A percentile compares a stretch with the other conserved stretches of the same genome.
Evolutionary conservation across 2,888 invertebrate species (phyloP).

Genomic region (Argyra leucocephala): DNA sequence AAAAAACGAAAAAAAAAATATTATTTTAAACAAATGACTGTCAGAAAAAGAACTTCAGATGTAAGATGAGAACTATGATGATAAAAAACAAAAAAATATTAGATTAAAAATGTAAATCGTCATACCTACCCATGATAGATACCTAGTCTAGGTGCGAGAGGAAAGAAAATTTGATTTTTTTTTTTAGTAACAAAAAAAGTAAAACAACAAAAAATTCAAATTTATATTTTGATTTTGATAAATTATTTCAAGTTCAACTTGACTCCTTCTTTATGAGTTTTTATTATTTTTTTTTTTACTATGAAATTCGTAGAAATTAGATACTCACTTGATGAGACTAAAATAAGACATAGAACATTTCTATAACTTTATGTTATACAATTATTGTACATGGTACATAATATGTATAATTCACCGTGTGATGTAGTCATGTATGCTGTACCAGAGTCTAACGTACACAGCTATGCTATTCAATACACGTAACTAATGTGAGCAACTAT

Average conservation of each 20-base stretch:
- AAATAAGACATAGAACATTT: not conserved
- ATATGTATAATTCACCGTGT: not conserved
- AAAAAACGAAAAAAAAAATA: too few species aligned
- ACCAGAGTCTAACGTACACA: too few species aligned
- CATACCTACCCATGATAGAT: too few species aligned
- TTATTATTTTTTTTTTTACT: not conserved
- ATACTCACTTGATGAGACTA: not conserved
- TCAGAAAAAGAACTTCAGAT: not conserved
- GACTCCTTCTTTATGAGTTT: not conserved
- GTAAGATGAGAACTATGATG: not conserved
- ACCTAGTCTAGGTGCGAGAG: too few species aligned
- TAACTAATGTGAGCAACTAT: too few species aligned
- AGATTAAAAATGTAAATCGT: too few species aligned
- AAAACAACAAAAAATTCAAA: not conserved
- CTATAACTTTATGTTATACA: not conserved
- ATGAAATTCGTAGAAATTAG: not conserved
- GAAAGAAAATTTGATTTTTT: too few species aligned
- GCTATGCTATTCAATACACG: too few species aligned
- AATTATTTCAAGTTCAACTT: slow-evolving; percentile 1
- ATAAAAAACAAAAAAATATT: not conserved
- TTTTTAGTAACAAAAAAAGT: too few species aligned
- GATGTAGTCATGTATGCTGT: not conserved
- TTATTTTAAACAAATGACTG: not conserved
- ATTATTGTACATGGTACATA: too few species aligned
- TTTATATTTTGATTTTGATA: not conserved